phyloP scores from a whole-genome alignment of 2,797 vertebrate species.

The Gorsachius magnificus region DNA sequence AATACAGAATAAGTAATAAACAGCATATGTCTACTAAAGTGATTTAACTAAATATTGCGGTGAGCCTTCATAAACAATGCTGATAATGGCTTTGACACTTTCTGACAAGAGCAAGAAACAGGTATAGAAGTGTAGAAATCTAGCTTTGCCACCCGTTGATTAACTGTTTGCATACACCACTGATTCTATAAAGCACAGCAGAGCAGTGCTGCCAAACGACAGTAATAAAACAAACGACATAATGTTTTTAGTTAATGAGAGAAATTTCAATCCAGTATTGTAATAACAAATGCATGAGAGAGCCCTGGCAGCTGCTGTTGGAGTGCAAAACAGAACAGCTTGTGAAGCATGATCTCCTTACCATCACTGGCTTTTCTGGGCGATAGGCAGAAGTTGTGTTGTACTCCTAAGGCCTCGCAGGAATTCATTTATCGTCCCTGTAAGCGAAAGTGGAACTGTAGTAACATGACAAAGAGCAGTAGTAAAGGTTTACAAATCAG shows the following conservation, averaged over 20 bases:
- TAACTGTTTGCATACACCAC: background rate
- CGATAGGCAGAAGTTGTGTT: background rate
- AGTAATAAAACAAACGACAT: background rate
- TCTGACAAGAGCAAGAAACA: background rate
- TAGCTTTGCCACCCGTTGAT: background rate
- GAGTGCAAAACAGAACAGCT: background rate
- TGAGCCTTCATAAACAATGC: background rate
- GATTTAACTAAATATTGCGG: background rate
- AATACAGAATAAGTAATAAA: background rate
- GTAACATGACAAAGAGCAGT: background rate
- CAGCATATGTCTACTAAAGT: background rate
- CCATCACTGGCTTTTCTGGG: background rate
- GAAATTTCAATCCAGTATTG: background rate
- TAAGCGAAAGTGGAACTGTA: background rate
- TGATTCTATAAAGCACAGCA: background rate
- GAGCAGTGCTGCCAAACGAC: slow-evolving; percentile 16
- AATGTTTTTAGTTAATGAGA: background rate
- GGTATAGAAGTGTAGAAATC: slow-evolving; percentile 2
- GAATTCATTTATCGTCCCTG: background rate
- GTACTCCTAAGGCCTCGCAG: background rate
- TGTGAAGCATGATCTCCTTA: background rate
- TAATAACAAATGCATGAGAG: slow-evolving; percentile 2
- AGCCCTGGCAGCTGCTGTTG: background rate
- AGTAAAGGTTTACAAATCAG: background rate
- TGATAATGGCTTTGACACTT: slow-evolving; percentile 1